Base-by-base conservation (phyloP, 2,888 invertebrate genomes). In the Parapristionchus giblindavisi region DNA sequence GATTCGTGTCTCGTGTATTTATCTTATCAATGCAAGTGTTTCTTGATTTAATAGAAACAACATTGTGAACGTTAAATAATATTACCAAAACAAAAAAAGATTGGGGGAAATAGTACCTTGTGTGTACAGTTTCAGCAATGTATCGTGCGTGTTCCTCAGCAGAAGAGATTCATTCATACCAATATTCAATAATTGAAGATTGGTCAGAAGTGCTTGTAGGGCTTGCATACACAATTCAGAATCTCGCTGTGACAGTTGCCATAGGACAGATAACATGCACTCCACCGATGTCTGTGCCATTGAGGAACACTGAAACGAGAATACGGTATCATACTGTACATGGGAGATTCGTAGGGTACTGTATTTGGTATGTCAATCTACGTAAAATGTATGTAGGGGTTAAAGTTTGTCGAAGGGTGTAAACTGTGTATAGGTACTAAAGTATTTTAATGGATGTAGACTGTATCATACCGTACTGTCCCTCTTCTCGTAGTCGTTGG, bases 241-340 rank as follows among this genome's bases (percentile, higher is more conserved):
- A 89, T 96, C 94, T 24, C 92, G 91, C 74, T 91, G 91, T 77
- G 94, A 91, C 73, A 96, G 94, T 88, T 96, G 95, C 77, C 93
- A 92, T 82, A 98, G 93, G 51, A 98, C 90, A 85, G 95, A 93
- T 89, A 97, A 96, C 4, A 98, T 93, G 79, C 94, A 93, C 77
- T 88, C 88, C 56, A 91, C 84, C 4, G 91, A 90, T 66, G 90
- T 87, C 4, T 89, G 89, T 71, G 91, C 90, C n/a, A 86, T 63
- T 63, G 80, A 80, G 34, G 82, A 80, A 0, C 77, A 70, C 81
- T 82, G 79, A 3, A 72, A 75, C 52, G n/a, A 32, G 58, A 40
- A 43, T 32, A 70, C 29, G 36, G 58, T 43, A 71, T 51, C 40
- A 43, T 43, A 27, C n/a, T 48, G 40, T n/a, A 52, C 43, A 40